These are phyloP conservation scores for Emmelina monodactyla DNA, from an alignment of 2,888 invertebrate species.

Conservation along the genomic window DNA sequence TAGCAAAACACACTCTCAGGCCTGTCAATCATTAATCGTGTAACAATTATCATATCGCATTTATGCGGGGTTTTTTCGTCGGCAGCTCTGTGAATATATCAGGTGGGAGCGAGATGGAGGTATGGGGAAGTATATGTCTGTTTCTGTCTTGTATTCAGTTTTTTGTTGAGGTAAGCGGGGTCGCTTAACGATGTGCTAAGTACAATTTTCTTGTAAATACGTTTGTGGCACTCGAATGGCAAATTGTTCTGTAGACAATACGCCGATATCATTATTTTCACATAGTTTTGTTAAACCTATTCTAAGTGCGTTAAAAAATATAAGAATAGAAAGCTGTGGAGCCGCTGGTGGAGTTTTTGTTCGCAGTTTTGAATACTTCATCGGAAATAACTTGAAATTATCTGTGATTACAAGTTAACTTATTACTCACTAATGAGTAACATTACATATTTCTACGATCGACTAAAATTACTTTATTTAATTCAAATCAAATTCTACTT, in stretches of 20 bases:
- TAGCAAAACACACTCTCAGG: not conserved
- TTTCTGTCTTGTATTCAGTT: not conserved
- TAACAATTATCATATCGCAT: not conserved
- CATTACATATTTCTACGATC: no score
- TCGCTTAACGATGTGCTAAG: conserved; percentile 11
- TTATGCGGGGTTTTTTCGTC: no score
- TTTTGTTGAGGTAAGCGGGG: not conserved
- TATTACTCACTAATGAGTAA: no score
- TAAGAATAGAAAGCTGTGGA: no score
- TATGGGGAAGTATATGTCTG: not conserved
- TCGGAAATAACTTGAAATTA: no score
- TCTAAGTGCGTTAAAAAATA: conserved; percentile 16
- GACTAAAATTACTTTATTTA: no score
- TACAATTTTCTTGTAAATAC: conserved; percentile 30
- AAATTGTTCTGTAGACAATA: conserved; percentile 32
- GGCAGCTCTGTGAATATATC: not conserved
- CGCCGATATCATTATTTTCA: conserved; percentile 20
- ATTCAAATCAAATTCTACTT: no score
- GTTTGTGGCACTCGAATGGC: conserved; percentile 31
- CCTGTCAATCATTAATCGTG: not conserved
- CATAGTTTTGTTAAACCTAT: conserved; percentile 26
- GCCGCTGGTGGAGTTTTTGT: no score
- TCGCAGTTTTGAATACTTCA: no score
- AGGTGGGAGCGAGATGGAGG: not conserved
- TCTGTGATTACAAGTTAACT: no score